These are phyloP conservation scores for Cassiopea andromeda DNA, from an alignment of 30 jellyfish, hydroid and myxozoan species.

Conservation along the genomic window DNA sequence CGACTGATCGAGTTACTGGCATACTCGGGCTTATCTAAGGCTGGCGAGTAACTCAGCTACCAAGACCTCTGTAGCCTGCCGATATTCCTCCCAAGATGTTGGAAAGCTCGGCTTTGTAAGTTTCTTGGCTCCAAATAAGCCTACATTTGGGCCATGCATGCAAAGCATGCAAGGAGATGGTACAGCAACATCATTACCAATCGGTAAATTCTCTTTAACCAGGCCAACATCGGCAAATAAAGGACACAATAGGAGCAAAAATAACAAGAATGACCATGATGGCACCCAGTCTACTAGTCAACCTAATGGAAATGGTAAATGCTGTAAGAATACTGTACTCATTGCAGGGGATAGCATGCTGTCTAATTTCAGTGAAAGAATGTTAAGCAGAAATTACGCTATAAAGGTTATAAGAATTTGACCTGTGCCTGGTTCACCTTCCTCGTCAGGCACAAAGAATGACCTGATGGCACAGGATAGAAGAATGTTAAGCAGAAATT, in stretches of 20 bases:
- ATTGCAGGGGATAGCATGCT: background rate
- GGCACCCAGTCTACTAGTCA: background rate
- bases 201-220: background rate
- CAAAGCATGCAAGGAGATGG: background rate
- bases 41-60: no score
- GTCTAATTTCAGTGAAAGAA: background rate
- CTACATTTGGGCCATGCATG: background rate
- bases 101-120: no score
- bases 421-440: no score
- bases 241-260: background rate
- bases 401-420: no score
- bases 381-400: background rate
- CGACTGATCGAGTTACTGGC: no score
- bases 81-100: no score
- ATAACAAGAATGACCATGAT: background rate
- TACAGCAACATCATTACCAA: background rate
- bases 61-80: no score
- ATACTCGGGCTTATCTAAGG: no score
- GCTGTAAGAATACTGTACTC: background rate
- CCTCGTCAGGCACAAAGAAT: no score
- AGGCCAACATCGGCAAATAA: background rate
- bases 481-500: background rate
- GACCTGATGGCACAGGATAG: no score
- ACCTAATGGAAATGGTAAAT: background rate
- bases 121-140: background rate